Percentiles rank a stretch among this genome's conserved stretches.
These are phyloP conservation scores for Ametastegia equiseti DNA, from an alignment of 2,888 invertebrate species.

Conservation along the genomic window DNA sequence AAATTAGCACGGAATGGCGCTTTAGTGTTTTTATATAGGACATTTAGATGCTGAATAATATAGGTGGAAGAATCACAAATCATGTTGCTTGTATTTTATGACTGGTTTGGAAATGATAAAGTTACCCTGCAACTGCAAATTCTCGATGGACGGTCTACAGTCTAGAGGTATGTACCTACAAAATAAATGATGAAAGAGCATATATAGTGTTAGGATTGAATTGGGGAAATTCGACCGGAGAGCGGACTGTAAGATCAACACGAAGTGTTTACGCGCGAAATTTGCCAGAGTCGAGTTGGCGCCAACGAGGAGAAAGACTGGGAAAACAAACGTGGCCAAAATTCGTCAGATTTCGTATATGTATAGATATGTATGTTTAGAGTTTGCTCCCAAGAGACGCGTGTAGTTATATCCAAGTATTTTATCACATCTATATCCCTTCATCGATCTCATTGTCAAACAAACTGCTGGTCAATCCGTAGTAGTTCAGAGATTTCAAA, in stretches of 20 bases:
- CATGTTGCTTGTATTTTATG: background rate
- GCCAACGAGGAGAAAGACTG: constrained; percentile 6
- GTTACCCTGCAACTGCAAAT: background rate
- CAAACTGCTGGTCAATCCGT: too few species aligned
- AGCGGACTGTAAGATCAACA: constrained; percentile 24
- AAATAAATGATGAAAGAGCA: background rate
- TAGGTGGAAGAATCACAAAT: background rate
- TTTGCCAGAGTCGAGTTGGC: background rate
- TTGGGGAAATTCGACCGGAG: background rate
- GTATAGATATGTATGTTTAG: background rate
- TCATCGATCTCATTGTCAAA: too few species aligned
- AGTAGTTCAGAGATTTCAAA: too few species aligned
- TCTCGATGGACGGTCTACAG: background rate
- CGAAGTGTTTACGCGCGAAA: constrained; percentile 20
- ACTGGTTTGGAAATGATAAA: background rate
- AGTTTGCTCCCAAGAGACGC: background rate
- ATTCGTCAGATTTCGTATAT: constrained; percentile 1
- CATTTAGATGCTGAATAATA: background rate
- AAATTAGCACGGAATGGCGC: background rate
- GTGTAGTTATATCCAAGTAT: too few species aligned
- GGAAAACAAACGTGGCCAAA: background rate
- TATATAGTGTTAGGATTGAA: background rate
- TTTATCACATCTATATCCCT: too few species aligned
- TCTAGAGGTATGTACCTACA: background rate
- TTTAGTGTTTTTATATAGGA: background rate